Base-by-base conservation (phyloP, 2,888 invertebrate genomes). In the Acronicta aceris region DNA sequence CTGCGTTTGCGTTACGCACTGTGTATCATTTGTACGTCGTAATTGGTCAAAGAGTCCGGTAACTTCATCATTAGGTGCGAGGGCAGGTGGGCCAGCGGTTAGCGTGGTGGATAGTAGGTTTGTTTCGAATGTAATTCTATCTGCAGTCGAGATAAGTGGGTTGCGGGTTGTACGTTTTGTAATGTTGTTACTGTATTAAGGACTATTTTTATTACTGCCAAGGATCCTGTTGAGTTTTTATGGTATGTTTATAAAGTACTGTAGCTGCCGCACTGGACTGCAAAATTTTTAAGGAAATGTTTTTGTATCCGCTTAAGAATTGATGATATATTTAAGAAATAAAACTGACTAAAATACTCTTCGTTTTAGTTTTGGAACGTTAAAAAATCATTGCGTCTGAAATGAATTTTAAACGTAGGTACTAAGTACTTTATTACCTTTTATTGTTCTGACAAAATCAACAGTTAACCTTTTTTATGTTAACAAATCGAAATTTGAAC, bases 41-140 rank as follows among this genome's bases (percentile, higher is more conserved):
- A 76, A 80, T 80, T 80, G 76, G 70, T 78, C 80, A 81, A 78
- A 81, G 65, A 72, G 66, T 59, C 73, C 43, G 52, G 65, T 67
- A 56, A 74, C 70, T 76, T 76, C 73, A 70, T 75, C 64, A 73
- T 74, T 71, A 71, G 55, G 55, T 50, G 65, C 45, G 27, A 59
- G 45, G 54, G 47, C 53, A 33, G 49, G 56, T 47, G 13, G 21
- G 8, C 15, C 40, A 16, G 53, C 3, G 70, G 65, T 42, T 27
- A 13, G 6, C 13, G 43, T 46, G 63, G 59, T 59, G 42, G 21
- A 21, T n/a, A 12, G 13, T 38, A 38, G 38, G 38, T 38, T 38
- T 46, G 17, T n/a, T 25, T 10, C 25, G 40, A 49, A 36, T 64
- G 46, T 43, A 16, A 56, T 62, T 21, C 38, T 69, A 40, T 36